Evolutionary conservation across 2,113 vertebrate genomes (phyloP).

Genomic region (Chinchilla lanigera): DNA sequence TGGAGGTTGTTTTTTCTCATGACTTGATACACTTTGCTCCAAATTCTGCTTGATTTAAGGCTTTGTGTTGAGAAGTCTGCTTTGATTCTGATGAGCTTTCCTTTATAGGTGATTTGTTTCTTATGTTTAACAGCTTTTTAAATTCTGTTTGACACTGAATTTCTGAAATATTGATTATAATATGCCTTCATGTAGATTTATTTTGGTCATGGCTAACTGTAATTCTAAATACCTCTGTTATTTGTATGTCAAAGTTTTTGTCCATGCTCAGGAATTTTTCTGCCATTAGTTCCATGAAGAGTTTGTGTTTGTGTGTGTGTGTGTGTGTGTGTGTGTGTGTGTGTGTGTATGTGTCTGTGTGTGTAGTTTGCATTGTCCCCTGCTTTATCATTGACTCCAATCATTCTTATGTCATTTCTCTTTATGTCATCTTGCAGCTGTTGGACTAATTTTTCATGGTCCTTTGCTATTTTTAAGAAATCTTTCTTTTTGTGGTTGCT

Average conservation of each 20-base stretch:
- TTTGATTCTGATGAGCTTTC: no score
- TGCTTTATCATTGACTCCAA: not conserved
- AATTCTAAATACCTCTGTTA: not conserved
- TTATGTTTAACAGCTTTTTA: not conserved
- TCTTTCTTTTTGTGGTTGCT: not conserved
- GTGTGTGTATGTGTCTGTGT: no score
- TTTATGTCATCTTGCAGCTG: not conserved
- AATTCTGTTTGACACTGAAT: not conserved
- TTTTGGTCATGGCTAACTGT: not conserved
- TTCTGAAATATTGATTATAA: not conserved
- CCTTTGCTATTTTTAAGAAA: not conserved
- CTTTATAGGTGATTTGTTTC: no score
- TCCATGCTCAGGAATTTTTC: not conserved
- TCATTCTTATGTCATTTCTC: not conserved
- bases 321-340: no score
- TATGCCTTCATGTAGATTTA: not conserved
- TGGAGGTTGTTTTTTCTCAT: no score
- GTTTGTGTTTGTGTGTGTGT: no score
- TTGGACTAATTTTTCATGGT: not conserved
- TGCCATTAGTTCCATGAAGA: not conserved
- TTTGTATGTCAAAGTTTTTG: not conserved
- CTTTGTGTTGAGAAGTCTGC: no score
- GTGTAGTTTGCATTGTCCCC: not conserved
- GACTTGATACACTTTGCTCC: no score
- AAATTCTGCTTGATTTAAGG: no score